Evolutionary conservation across 2,113 vertebrate species (phyloP), one percentile per base, ranked within the genome.

Genomic region (Rhodinocichla rosea): DNA sequence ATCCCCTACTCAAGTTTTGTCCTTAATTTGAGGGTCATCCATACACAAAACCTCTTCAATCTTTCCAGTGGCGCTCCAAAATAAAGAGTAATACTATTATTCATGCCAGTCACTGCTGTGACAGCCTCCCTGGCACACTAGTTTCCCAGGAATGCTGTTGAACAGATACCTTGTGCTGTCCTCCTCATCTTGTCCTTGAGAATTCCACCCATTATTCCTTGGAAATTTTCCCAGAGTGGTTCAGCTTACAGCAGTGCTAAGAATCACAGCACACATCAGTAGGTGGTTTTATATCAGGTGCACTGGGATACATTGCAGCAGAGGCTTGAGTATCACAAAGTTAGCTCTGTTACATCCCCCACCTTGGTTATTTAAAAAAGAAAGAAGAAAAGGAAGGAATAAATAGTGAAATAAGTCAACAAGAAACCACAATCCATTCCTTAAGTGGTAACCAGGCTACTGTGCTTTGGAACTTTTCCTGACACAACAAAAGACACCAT

Each of bases 191-290:
- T 23, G 94, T 63, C 96, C 96, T 96, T 95, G 83, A 94, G 63
- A 89, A 89, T 90, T 83, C 76, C 6, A 8, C 47, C 56, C 68
- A 26, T 90, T 96, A 65, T 83, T 88, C 75, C 68, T 90, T 93
- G 94, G 94, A 96, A 89, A 50, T 52, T 56, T 89, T 94, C 95
- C 96, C 79, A 59, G 92, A 62, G 79, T 20, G 7, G 90, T 80
- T 93, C 88, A 93, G 76, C 39, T 94, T 73, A 86, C 90, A 81
- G 89, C 92, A 93, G 76, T 57, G 13, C 82, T 65, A 35, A 85
- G 92, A 80, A 65, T 62, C 83, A 53, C 55, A 81, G 79, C 68
- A 49, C 17, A 1, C 6, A 16, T n/a, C 85, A 62, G 67, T 44
- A 49, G 85, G 45, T 35, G 55, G 15, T 85, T 93, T 93, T 83